Conservation (phyloP, 2,797 vertebrate genomes). For the Periophthalmus magnuspinnatus region DNA sequence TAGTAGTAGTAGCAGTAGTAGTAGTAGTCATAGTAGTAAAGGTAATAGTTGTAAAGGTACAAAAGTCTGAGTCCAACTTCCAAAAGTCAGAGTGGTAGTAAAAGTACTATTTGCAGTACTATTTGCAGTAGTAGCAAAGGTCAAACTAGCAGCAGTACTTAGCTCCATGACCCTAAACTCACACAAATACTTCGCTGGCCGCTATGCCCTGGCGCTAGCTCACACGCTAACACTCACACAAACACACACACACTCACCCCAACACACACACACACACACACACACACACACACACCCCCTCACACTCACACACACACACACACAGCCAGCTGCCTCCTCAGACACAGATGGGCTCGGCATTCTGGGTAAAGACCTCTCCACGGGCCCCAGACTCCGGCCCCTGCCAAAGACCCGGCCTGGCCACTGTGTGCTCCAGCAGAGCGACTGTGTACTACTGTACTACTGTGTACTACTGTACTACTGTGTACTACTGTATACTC, state of each 20-base stretch:
- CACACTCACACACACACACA: conserved; percentile 58
- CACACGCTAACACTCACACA: conserved; percentile 31
- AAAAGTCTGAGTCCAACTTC: background rate
- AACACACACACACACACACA: conserved; percentile 32
- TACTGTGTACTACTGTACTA: too few relatives aligned
- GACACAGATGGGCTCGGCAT: conserved; percentile 80
- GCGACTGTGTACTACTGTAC: conserved; percentile 53
- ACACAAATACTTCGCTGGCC: conserved; percentile 56
- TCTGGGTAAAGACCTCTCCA: conserved; percentile 81
- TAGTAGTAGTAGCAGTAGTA: background rate
- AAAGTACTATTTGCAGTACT: too few relatives aligned
- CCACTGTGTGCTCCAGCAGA: conserved; percentile 51
- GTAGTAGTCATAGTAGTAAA: background rate
- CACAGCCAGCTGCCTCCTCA: conserved; percentile 76
- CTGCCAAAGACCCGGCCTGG: conserved; percentile 71
- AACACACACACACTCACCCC: conserved; percentile 42
- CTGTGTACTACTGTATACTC: too few relatives aligned
- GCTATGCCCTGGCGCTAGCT: conserved; percentile 27
- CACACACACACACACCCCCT: conserved; percentile 28
- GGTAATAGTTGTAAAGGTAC: background rate
- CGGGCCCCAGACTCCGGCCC: conserved; percentile 67
- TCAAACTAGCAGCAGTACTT: conserved; percentile 6
- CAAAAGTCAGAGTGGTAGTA: background rate
- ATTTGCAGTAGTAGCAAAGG: background rate
- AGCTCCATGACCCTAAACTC: conserved; percentile 62